Conservation (phyloP, 2,113 vertebrate genomes). For the Zootoca vivipara region DNA sequence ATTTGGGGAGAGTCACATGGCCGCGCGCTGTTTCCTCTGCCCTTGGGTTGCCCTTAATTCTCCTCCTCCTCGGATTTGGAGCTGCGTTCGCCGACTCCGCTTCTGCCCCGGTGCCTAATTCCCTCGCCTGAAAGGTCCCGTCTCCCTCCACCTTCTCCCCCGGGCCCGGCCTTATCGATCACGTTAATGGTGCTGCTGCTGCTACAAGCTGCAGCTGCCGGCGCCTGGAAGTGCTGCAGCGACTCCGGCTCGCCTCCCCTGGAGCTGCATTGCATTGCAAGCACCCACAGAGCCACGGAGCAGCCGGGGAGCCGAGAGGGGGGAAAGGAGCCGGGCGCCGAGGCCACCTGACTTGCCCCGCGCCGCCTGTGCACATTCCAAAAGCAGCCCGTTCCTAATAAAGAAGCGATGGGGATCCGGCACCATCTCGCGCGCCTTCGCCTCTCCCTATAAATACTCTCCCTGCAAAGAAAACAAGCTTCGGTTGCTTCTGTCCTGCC, state of each 20-base stretch:
- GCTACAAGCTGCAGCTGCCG: background rate
- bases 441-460: conserved; percentile 83
- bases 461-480: conserved; percentile 59
- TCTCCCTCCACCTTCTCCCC: too few relatives aligned
- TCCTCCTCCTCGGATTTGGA: background rate
- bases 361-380: conserved; percentile 20
- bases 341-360: background rate
- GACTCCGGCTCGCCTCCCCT: background rate
- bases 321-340: background rate
- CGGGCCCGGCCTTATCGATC: background rate
- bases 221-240: background rate
- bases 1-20: background rate
- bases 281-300: background rate
- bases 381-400: conserved; percentile 82
- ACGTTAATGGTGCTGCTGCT: background rate
- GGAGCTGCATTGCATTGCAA: background rate
- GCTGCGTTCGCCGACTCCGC: background rate
- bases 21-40: background rate
- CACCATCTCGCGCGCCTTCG: conserved; percentile 53
- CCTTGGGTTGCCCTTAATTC: background rate
- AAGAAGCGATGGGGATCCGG: conserved; percentile 83
- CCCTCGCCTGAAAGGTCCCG: background rate
- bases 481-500: background rate
- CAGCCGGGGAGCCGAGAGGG: background rate
- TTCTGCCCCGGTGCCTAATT: background rate